Evolutionary conservation across 1,140 invertebrate species (phyloP), one percentile per base, ranked within the genome.

Genomic region (Delia radicum): DNA sequence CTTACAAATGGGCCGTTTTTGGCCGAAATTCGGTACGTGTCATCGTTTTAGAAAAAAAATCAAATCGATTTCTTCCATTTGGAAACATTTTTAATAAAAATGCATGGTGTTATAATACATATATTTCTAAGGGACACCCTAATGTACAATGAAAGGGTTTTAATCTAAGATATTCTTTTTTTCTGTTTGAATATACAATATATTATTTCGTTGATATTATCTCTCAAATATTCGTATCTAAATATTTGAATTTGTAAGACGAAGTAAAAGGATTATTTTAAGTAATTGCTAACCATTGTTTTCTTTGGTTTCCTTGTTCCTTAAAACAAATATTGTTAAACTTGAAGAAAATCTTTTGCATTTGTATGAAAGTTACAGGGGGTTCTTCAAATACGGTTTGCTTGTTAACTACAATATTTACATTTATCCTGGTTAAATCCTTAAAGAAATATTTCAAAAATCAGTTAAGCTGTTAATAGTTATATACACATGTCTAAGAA

Each of bases 211-310:
- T 42, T 55, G 48, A 55, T 55, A 18, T 55, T 55, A 55, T 55
- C 48, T 55, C 48, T 55, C 21, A 55, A 55, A 55, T 55, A 55
- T 7, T 55, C 24, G 48, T 21, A 18, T 8, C 18, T 21, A 55
- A 55, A 55, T 55, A 55, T 5, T 55, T 55, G 48, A 21, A 21
- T 55, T 55, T 55, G 18, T 55, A 55, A 55, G 48, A 55, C 48
- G 18, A 10, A 65, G 63, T 63, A 78, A 77, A 80, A 81, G 81
- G 82, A 82, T 83, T 83, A 83, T 82, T 83, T 78, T 83, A 83
- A 83, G 82, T 83, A 83, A 83, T 83, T 83, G 82, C 74, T 65
- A 76, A 74, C 77, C 78, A 79, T 82, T 83, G 82, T 81, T 26
- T 18, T 42, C 24, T 18, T 24, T 42, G 21, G 12, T 65, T 27